Conservation (phyloP, 2,888 invertebrate genomes). For the Penaeus monodon region DNA sequence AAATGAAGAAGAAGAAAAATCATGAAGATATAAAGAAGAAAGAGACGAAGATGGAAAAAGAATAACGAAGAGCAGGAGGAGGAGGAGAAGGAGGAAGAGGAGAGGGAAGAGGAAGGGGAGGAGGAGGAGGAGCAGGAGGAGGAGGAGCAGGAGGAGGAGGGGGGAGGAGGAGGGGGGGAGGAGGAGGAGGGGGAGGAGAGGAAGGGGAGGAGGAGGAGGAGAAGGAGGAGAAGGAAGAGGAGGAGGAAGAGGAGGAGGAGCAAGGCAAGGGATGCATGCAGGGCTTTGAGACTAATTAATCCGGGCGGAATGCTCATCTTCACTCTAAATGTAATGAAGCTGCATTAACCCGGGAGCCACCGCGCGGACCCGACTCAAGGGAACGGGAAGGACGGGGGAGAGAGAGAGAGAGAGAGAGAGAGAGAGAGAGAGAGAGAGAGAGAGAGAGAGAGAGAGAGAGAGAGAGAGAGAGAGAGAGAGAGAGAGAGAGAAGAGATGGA, state of each 20-base stretch:
- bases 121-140: neutral
- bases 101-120: neutral
- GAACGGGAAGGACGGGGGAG: too few relatives aligned
- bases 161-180: too few relatives aligned
- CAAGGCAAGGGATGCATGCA: slow-evolving; percentile 68
- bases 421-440: too few relatives aligned
- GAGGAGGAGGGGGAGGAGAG: neutral
- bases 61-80: neutral
- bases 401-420: too few relatives aligned
- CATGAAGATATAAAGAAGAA: neutral
- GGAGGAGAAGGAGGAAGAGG: neutral
- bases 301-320: too few relatives aligned
- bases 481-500: neutral
- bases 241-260: slow-evolving; percentile 71
- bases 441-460: too few relatives aligned
- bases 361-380: too few relatives aligned
- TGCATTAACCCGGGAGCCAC: too few relatives aligned
- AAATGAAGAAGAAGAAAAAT: neutral
- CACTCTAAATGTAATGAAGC: too few relatives aligned
- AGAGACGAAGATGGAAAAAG: neutral
- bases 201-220: neutral
- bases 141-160: too few relatives aligned
- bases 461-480: neutral
- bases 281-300: too few relatives aligned
- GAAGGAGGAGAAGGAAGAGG: neutral